phyloP scores from a whole-genome alignment of 1,140 invertebrate species.

The Drosophila mayri region DNA sequence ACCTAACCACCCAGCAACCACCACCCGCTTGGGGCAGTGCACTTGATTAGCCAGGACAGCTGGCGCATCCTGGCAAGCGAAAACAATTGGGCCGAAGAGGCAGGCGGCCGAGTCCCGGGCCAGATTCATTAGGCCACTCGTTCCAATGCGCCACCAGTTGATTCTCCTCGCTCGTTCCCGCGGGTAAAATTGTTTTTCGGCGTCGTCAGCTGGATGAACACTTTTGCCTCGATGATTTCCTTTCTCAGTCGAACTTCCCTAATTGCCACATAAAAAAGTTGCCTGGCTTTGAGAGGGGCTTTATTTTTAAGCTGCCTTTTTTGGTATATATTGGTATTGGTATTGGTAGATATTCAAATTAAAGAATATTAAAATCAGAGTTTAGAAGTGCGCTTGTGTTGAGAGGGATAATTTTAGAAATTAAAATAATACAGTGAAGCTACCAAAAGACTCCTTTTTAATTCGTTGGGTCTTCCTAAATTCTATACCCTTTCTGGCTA shows the following conservation, averaged over 20 bases:
- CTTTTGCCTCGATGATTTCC: conserved; percentile 58
- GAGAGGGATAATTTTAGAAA: no score
- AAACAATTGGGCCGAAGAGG: conserved; percentile 37
- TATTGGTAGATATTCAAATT: no score
- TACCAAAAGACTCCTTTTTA: neutral
- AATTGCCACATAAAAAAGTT: conserved; percentile 34
- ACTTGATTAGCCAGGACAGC: conserved; percentile 64
- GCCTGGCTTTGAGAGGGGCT: neutral
- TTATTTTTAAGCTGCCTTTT: neutral
- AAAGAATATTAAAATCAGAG: neutral
- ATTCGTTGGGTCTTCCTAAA: no score
- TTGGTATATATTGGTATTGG: no score
- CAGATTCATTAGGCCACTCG: conserved; percentile 68
- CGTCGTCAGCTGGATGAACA: conserved; percentile 59
- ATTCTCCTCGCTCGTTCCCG: conserved; percentile 16
- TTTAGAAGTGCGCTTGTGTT: no score
- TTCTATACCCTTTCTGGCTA: neutral
- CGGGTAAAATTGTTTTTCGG: conserved; percentile 23
- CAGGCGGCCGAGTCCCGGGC: conserved; percentile 18
- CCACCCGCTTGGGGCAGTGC: conserved; percentile 49
- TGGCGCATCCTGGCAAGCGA: conserved; percentile 45
- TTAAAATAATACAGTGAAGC: neutral
- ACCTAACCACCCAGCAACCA: neutral
- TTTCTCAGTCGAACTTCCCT: conserved; percentile 34
- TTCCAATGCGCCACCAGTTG: conserved; percentile 55